phyloP scores from a whole-genome alignment of 2,797 vertebrate species.

The Mustela erminea region DNA sequence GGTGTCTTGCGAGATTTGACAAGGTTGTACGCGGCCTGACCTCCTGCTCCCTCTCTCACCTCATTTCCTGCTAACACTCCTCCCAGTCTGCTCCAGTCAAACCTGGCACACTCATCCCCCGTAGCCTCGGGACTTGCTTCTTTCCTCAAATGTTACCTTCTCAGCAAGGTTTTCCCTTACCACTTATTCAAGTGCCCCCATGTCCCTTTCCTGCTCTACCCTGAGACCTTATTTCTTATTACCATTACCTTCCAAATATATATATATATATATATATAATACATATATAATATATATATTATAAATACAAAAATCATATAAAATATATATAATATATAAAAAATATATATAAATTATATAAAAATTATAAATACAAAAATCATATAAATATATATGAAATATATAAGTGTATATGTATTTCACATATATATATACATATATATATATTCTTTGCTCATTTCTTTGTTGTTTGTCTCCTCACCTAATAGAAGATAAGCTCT shows the following conservation, averaged over 20 bases:
- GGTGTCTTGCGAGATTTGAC: slow-evolving; percentile 23
- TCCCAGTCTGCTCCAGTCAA: background rate
- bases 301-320: too few relatives aligned
- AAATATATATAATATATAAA: too few relatives aligned
- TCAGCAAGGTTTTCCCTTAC: background rate
- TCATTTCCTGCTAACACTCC: slow-evolving; percentile 11
- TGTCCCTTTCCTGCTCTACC: background rate
- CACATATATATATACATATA: too few relatives aligned
- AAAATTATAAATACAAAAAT: too few relatives aligned
- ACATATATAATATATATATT: too few relatives aligned
- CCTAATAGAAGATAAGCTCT: background rate
- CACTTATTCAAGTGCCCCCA: background rate
- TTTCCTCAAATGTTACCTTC: background rate
- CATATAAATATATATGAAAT: background rate
- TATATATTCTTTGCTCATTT: background rate
- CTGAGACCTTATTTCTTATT: background rate
- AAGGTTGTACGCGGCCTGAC: background rate
- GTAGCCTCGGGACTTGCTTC: background rate
- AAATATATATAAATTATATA: background rate
- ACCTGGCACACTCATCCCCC: background rate
- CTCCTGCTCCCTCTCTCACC: slow-evolving; percentile 14
- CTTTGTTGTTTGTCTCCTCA: background rate
- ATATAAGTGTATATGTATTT: too few relatives aligned
- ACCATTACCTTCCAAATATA: background rate
- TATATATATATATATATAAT: too few relatives aligned